Conservation (phyloP, 2,888 invertebrate species). For the Sinopyrophorus schimmeli region DNA sequence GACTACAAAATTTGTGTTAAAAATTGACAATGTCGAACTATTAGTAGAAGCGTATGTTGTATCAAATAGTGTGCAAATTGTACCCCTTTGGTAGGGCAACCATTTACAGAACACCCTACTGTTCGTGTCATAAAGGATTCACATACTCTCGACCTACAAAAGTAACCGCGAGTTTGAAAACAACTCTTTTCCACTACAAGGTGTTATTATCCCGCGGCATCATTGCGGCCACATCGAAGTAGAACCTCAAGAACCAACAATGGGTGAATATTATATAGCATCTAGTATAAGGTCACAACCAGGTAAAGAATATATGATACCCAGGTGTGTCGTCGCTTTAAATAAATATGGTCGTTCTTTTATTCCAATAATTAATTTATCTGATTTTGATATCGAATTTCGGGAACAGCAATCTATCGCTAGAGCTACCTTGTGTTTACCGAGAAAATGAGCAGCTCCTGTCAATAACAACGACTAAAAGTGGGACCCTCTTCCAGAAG, state of each 20-base stretch:
- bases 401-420: background rate
- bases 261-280: background rate
- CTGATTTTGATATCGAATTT: background rate
- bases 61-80: conserved; percentile 3
- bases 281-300: background rate
- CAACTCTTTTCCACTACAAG: too few species aligned
- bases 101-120: background rate
- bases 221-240: background rate
- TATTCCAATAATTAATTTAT: background rate
- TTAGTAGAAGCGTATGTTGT: conserved; percentile 13
- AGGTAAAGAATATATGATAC: background rate
- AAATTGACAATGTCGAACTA: conserved; percentile 19
- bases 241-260: background rate
- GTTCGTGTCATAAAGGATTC: background rate
- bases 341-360: background rate
- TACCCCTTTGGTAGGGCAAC: conserved; percentile 8
- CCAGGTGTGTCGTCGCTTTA: background rate
- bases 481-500: background rate
- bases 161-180: too few species aligned
- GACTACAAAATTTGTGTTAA: conserved; percentile 4
- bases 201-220: too few species aligned
- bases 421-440: background rate
- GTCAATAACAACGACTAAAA: background rate
- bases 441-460: background rate
- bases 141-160: background rate